Base-by-base conservation (phyloP, 2,888 invertebrate species). In the Chloromyia formosa region DNA sequence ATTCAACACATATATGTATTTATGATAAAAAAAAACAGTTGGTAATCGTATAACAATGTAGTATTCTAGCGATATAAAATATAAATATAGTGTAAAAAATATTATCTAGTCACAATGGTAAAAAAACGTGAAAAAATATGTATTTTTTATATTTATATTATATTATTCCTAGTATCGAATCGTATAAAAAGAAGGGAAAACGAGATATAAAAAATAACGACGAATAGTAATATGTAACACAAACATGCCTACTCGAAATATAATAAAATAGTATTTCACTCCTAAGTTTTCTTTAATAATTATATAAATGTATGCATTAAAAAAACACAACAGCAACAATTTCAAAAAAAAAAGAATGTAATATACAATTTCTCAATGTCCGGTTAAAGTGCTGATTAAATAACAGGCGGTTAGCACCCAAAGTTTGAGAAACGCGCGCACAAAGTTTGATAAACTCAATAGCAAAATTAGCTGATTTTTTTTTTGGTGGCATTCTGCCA, bases 41-140 rank as follows among this genome's bases (percentile, higher is more conserved):
- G 18, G 66, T n/a, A 66, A 20, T 22, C 45, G 49, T 66, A 66
- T 66, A 66, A 66, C 66, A 42, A 27, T 66, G 20, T 66, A n/a
- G 66, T 66, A 49, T 18, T 62, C 23, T 27, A 40, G 40, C 27
- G 40, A 35, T 66, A 66, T 45, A 66, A 66, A 12, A 66, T 66
- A 66, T 45, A 66, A 66, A 12, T 45, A 49, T n/a, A 49, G 49
- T 49, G 66, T 66, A 66, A 66, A 66, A 66, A 66, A 66, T 49
- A 66, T 66, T 45, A 66, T 20, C 66, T 66, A 66, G 35, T 45
- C 27, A 40, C 22, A 16, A 56, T 56, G 27, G 18, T 56, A 56
- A 56, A 56, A 62, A 42, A 62, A 62, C 49, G 66, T 66, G 66
- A 22, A 66, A 66, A 66, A n/a, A 35, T 49, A 66, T n/a, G 16